phyloP scores from a whole-genome alignment of 2,113 vertebrate genomes.

The Nibea albiflora region DNA sequence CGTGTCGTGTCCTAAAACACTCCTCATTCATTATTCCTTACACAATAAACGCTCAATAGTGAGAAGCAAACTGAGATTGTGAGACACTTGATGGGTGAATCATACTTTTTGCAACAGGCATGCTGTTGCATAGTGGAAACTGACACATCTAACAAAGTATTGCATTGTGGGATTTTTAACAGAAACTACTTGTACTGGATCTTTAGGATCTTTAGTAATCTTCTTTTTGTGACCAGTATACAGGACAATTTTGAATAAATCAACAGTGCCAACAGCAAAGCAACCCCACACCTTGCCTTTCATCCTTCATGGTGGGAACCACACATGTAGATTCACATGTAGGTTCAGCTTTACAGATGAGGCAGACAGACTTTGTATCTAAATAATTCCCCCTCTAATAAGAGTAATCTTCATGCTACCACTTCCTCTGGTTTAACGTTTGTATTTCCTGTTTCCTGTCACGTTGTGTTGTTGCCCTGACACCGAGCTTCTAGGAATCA shows the following conservation, averaged over 20 bases:
- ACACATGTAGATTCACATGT: no score
- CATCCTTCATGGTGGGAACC: no score
- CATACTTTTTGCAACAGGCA: constrained; percentile 1
- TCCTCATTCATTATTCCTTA: background rate
- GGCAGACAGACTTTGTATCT: no score
- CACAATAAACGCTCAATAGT: background rate
- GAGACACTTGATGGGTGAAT: constrained; percentile 14
- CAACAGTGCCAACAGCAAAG: no score
- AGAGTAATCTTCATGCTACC: background rate
- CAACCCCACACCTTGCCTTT: no score
- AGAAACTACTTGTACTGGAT: background rate
- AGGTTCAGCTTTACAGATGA: no score
- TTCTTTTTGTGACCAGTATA: no score
- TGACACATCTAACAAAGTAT: background rate
- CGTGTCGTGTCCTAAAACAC: background rate
- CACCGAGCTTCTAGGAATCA: background rate
- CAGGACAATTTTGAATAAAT: no score
- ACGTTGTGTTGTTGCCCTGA: background rate
- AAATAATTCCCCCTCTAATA: no score
- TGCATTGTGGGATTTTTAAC: background rate
- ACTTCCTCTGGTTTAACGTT: background rate
- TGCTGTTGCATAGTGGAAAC: background rate
- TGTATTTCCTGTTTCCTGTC: no score
- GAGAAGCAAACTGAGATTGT: background rate
- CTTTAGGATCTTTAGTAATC: background rate